Evolutionary conservation across 2,888 invertebrate species (phyloP).

Genomic region (Furcula furcula): DNA sequence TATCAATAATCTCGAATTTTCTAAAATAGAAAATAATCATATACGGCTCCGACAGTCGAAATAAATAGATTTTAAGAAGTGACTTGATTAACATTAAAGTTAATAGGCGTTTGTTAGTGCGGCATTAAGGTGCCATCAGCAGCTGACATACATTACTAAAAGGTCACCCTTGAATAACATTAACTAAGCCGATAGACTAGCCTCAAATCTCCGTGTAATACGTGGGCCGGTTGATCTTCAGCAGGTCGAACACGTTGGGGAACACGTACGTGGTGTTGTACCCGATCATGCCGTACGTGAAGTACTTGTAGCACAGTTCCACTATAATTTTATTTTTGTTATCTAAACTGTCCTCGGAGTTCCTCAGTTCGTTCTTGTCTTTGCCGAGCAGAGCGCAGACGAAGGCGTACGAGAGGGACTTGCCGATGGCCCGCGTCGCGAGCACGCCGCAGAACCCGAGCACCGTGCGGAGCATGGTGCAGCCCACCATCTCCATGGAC

Average conservation of each 20-base stretch:
- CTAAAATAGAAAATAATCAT: too few relatives aligned
- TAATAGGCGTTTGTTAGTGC: too few relatives aligned
- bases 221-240: slow-evolving; percentile 90
- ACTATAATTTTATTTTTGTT: slow-evolving; percentile 88
- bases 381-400: slow-evolving; percentile 86
- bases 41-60: too few relatives aligned
- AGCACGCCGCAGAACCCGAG: slow-evolving; percentile 90
- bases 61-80: too few relatives aligned
- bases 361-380: slow-evolving; percentile 84
- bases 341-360: slow-evolving; percentile 84
- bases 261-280: slow-evolving; percentile 89
- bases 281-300: slow-evolving; percentile 90
- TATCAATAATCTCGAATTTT: too few relatives aligned
- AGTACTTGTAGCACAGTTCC: slow-evolving; percentile 91
- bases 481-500: slow-evolving; percentile 86
- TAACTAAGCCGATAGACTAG: slow-evolving; percentile 14
- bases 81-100: too few relatives aligned
- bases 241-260: slow-evolving; percentile 88
- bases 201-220: slow-evolving; percentile 92
- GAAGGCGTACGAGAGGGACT: slow-evolving; percentile 85
- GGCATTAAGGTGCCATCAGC: too few relatives aligned
- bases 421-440: slow-evolving; percentile 85
- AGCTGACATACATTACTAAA: too few relatives aligned
- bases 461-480: slow-evolving; percentile 85
- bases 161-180: too few relatives aligned